Conservation (phyloP, 2,113 vertebrate species). For the Gasterosteus aculeatus region DNA sequence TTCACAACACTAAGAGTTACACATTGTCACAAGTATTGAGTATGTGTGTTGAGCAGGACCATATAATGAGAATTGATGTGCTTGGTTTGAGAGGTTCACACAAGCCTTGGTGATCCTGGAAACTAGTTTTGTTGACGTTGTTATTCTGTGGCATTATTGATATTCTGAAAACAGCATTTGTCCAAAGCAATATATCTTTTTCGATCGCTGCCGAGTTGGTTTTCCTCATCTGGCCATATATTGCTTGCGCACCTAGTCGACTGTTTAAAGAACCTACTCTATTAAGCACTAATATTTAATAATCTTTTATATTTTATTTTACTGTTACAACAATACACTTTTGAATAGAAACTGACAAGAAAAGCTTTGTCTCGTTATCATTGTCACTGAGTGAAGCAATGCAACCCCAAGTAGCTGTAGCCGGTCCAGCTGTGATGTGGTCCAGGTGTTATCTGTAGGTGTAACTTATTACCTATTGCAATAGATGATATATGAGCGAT, state of each 20-base stretch:
- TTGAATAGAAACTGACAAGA: constrained; percentile 1
- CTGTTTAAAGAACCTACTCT: background rate
- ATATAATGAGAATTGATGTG: background rate
- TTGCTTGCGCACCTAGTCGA: background rate
- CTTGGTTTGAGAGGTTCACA: background rate
- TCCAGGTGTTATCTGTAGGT: constrained; percentile 61
- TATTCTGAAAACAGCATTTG: no score
- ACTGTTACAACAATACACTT: constrained; percentile 14
- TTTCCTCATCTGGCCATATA: background rate
- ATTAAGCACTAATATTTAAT: background rate
- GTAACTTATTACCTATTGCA: constrained; percentile 61
- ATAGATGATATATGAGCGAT: constrained; percentile 65
- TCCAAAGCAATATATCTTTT: no score
- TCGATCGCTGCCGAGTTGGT: background rate
- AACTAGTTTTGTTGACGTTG: background rate
- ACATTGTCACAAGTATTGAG: background rate
- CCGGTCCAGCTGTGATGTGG: constrained; percentile 28
- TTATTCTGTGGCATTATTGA: background rate
- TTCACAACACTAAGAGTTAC: background rate
- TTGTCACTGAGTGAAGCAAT: constrained; percentile 7
- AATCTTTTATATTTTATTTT: background rate
- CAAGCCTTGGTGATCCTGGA: background rate
- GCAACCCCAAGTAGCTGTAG: constrained; percentile 9
- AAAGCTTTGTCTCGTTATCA: constrained; percentile 12
- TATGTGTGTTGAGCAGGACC: background rate